Evolutionary conservation across 2,888 invertebrate genomes (phyloP), one percentile per base, ranked within the genome.

Genomic region (Hydrotaea cyrtoneurina): DNA sequence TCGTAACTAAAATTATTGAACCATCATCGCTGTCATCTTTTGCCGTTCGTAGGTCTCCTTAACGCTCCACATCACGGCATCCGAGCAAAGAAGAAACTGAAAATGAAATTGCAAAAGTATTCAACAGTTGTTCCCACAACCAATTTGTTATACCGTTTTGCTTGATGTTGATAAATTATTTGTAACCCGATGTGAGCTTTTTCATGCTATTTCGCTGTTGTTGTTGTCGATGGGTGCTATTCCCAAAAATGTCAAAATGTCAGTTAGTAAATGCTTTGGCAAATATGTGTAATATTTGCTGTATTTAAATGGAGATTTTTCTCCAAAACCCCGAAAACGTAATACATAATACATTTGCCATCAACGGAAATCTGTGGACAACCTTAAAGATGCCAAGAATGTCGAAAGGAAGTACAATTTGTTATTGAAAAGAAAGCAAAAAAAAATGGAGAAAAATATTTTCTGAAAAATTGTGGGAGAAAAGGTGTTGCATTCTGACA

Each of bases 241-340:
- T 69, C 46, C 21, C 46, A 23, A 69, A 69, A 69, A 69, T 69
- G 69, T 39, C 76, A 81, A 81, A 73, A 77, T 78, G 77, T 82
- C 73, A 77, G 77, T 74, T 74, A 21, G 36, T 57, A 43, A 74
- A 57, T 43, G 39, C 19, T 69, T 46, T 43, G 21, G 69, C 46
- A 69, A 69, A 69, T 69, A 46, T 69, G 69, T 69, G 69, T 46
- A 69, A 69, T 23, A 69, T 69, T 46, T 46, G 43, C 3, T 64
- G 64, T 39, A 31, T 64, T 64, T 64, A 36, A 31, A 19, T 39
- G 23, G 23, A 69, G 69, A 69, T 46, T 69, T 69, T 69, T 13
- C 46, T 69, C 10, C n/a, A 36, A 31, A 64, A 36, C 8, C 11
- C 17, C n/a, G 36, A 64, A 26, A 59, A 21, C 17, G 5, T 19